A percentile compares a stretch with the other conserved stretches of the same genome.
Conservation (phyloP, 2,888 invertebrate species). For the Acronicta psi region DNA sequence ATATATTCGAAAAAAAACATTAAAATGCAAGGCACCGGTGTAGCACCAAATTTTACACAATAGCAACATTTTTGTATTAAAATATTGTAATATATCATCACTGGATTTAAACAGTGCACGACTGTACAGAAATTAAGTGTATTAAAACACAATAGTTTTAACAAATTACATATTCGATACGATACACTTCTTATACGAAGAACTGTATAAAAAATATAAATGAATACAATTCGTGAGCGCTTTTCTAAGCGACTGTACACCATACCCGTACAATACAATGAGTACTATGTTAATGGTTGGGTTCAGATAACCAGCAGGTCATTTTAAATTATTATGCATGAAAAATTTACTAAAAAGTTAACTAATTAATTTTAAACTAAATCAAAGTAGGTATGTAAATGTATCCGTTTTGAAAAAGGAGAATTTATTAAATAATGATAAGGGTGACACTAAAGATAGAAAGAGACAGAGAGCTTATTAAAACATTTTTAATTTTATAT, state of each 20-base stretch:
- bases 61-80: slow-evolving; percentile 11
- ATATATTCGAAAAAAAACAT: slow-evolving; percentile 50
- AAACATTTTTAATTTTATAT: too few relatives aligned
- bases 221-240: slow-evolving; percentile 34
- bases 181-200: slow-evolving; percentile 24
- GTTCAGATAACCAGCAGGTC: not conserved
- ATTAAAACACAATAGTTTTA: slow-evolving; percentile 9
- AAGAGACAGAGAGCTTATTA: too few relatives aligned
- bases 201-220: slow-evolving; percentile 26
- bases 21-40: slow-evolving; percentile 67
- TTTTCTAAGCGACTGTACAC: slow-evolving; percentile 43
- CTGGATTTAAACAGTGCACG: slow-evolving; percentile 13
- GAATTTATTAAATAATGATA: too few relatives aligned
- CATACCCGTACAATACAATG: slow-evolving; percentile 53
- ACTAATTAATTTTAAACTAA: too few relatives aligned
- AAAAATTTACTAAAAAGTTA: too few relatives aligned
- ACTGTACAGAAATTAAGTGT: slow-evolving; percentile 41
- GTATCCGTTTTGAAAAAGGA: too few relatives aligned
- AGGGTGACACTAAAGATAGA: too few relatives aligned
- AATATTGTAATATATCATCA: slow-evolving; percentile 6
- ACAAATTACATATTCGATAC: slow-evolving; percentile 14
- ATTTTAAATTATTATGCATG: too few relatives aligned
- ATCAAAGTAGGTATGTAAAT: too few relatives aligned
- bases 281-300: slow-evolving; percentile 22
- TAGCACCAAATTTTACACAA: slow-evolving; percentile 68